These are phyloP conservation scores for Oryzias celebensis DNA, from an alignment of 2,113 vertebrate genomes.

Conservation along the genomic window DNA sequence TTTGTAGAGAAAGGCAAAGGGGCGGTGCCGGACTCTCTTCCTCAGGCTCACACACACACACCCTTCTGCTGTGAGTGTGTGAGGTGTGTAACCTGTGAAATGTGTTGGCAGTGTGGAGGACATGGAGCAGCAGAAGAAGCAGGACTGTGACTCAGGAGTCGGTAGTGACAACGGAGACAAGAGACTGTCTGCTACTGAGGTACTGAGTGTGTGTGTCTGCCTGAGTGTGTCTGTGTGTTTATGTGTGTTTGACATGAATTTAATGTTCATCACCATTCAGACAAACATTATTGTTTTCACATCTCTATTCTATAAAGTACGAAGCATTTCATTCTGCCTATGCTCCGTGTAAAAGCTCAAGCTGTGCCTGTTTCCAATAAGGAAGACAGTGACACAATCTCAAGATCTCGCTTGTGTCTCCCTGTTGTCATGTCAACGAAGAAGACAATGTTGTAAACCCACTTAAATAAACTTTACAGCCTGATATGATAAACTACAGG, in stretches of 20 bases:
- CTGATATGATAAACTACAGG: no score
- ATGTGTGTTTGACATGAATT: background rate
- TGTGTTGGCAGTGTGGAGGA: conserved; percentile 80
- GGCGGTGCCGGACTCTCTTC: background rate
- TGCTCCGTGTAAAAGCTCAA: no score
- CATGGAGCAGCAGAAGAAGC: conserved; percentile 86
- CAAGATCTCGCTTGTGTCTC: no score
- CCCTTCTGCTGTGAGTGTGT: conserved; percentile 16
- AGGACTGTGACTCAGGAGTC: conserved; percentile 92
- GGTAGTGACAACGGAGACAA: conserved; percentile 96
- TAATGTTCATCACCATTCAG: background rate
- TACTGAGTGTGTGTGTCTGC: conserved; percentile 48
- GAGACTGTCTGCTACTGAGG: conserved; percentile 92
- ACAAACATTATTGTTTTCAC: background rate
- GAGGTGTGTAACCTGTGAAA: conserved; percentile 40
- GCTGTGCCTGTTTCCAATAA: no score
- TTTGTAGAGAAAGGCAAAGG: background rate
- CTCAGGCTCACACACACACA: background rate
- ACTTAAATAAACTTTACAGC: no score
- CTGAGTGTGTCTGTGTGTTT: background rate
- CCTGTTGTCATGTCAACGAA: no score
- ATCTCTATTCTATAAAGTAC: background rate
- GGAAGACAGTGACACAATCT: no score
- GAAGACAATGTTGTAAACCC: no score
- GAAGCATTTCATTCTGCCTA: no score